phyloP scores from a whole-genome alignment of 2,113 vertebrate species.

The Oreochromis aureus region DNA sequence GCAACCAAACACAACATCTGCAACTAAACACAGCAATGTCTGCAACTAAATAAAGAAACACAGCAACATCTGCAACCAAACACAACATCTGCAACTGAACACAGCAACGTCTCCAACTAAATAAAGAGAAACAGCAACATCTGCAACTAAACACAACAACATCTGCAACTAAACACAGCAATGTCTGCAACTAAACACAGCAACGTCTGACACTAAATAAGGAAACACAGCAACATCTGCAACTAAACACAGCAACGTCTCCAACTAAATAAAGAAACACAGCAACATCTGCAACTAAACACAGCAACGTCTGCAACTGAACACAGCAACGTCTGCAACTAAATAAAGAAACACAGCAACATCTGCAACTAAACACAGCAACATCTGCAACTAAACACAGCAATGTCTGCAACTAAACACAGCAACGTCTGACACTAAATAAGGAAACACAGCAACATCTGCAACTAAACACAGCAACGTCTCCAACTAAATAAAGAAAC shows the following conservation, averaged over 20 bases:
- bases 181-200: rapidly evolving
- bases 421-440: no score
- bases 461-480: rapidly evolving
- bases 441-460: not conserved
- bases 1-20: no score
- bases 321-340: no score
- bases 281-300: rapidly evolving
- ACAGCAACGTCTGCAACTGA: no score
- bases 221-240: no score
- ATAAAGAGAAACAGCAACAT: no score
- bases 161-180: rapidly evolving
- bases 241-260: rapidly evolving
- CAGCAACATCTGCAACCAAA: no score
- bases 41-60: not conserved
- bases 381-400: rapidly evolving
- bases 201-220: rapidly evolving
- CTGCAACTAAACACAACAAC: rapidly evolving
- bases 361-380: rapidly evolving
- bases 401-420: rapidly evolving
- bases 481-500: no score
- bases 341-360: rapidly evolving
- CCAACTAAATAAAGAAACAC: no score
- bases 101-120: no score
- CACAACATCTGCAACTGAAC: no score
- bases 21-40: rapidly evolving